phyloP scores from a whole-genome alignment of 2,888 invertebrate species.

The Poecilus cupreus region DNA sequence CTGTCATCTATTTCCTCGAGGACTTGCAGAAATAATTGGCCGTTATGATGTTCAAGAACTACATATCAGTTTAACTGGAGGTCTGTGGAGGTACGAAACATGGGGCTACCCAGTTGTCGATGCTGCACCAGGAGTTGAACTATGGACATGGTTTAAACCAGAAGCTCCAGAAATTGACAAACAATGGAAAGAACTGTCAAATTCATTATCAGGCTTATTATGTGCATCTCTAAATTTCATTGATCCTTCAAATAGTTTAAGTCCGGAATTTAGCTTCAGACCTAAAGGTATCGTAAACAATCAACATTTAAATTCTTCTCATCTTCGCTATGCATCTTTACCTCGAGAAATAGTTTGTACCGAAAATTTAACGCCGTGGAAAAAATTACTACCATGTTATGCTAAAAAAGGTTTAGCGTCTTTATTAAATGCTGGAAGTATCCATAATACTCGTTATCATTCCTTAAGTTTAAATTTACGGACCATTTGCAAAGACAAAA shows the following conservation, averaged over 20 bases:
- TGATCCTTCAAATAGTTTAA: conserved; percentile 87
- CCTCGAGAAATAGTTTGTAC: conserved; percentile 98
- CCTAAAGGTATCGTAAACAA: conserved; percentile 79
- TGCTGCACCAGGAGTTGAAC: conserved; percentile 94
- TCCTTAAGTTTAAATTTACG: conserved; percentile 91
- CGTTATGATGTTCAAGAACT: conserved; percentile 91
- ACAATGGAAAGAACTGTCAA: conserved; percentile 92
- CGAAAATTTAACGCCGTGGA: conserved; percentile 99
- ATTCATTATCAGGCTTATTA: conserved; percentile 94
- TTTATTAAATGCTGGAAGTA: conserved; percentile 90
- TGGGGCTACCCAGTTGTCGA: conserved; percentile 96
- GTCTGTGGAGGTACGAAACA: conserved; percentile 92
- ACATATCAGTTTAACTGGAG: conserved; percentile 93
- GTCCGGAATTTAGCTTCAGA: conserved; percentile 88
- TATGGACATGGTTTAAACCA: conserved; percentile 93
- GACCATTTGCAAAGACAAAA: conserved; percentile 81
- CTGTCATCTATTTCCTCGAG: conserved; percentile 90
- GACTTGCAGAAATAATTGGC: conserved; percentile 90
- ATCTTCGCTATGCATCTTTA: conserved; percentile 88
- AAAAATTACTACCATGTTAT: conserved; percentile 96
- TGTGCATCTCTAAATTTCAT: conserved; percentile 98
- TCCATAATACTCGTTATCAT: conserved; percentile 95
- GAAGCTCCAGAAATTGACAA: conserved; percentile 82
- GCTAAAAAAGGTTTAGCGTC: conserved; percentile 91
- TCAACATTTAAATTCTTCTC: conserved; percentile 74